Percentiles rank a stretch among this genome's conserved stretches.
Conservation (phyloP, 2,113 vertebrate species). For the human (Homo sapiens) region DNA sequence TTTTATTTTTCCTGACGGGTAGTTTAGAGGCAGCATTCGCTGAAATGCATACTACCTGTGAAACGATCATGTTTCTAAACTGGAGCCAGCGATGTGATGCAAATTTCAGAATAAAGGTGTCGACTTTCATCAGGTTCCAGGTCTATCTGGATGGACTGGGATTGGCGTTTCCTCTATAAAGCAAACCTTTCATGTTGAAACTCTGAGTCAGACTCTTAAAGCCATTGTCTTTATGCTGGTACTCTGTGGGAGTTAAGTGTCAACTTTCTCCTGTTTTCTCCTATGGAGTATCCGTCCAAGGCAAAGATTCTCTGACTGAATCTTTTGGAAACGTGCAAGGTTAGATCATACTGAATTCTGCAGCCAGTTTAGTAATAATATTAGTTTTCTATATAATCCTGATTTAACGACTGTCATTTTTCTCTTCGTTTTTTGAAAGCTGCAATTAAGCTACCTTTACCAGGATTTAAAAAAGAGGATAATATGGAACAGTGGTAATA, state of each 20-base stretch:
- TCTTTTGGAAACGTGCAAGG: slow-evolving; percentile 23
- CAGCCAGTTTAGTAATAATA: not conserved
- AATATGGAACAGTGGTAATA: slow-evolving; percentile 53
- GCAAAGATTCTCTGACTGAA: slow-evolving; percentile 34
- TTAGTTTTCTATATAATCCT: slow-evolving; percentile 38
- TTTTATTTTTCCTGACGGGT: slow-evolving; percentile 17
- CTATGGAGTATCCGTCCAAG: slow-evolving; percentile 37
- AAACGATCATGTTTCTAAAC: slow-evolving; percentile 62
- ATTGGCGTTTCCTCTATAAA: slow-evolving; percentile 76
- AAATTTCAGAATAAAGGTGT: slow-evolving; percentile 78
- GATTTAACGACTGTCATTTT: slow-evolving; percentile 12
- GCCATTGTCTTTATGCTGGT: slow-evolving; percentile 57
- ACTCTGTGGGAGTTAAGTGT: slow-evolving; percentile 63
- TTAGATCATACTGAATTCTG: not conserved
- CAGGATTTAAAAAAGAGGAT: slow-evolving; percentile 9
- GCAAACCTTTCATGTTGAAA: slow-evolving; percentile 74
- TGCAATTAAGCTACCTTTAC: slow-evolving; percentile 61
- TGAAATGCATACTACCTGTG: slow-evolving; percentile 27
- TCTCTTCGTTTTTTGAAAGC: slow-evolving; percentile 43
- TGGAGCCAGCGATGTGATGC: slow-evolving; percentile 67
- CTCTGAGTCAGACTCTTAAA: slow-evolving; percentile 70
- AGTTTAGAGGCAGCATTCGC: slow-evolving; percentile 31
- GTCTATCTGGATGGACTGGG: slow-evolving; percentile 73
- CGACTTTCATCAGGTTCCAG: slow-evolving; percentile 78
- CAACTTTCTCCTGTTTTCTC: slow-evolving; percentile 64